phyloP scores from a whole-genome alignment of 2,797 vertebrate genomes.

The Premnoplex brunnescens region DNA sequence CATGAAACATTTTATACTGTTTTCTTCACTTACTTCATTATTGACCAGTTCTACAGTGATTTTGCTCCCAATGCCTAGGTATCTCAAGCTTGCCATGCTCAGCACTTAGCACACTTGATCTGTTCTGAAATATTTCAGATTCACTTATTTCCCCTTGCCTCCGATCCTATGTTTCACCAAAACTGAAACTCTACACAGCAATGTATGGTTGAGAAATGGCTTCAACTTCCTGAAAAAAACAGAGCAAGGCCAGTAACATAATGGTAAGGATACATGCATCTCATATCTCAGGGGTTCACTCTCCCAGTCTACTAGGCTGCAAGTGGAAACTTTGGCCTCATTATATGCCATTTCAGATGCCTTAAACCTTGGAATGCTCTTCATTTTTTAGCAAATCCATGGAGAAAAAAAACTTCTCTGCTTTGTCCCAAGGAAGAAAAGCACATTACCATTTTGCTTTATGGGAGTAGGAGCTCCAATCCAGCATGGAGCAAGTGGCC shows the following conservation, averaged over 20 bases:
- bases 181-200: background rate
- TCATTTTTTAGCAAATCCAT: background rate
- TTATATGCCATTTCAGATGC: background rate
- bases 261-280: background rate
- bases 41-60: accelerated
- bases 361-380: background rate
- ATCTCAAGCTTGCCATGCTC: background rate
- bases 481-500: accelerated
- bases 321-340: background rate
- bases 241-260: background rate
- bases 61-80: background rate
- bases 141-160: accelerated
- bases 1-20: background rate
- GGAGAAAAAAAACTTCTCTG: background rate
- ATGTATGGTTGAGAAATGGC: accelerated
- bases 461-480: background rate
- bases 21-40: background rate
- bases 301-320: background rate
- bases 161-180: background rate
- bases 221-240: background rate
- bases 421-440: background rate
- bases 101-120: background rate
- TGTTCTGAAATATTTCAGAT: background rate
- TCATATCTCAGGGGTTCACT: background rate
- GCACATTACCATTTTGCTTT: background rate